Base-by-base conservation (phyloP, 1,140 invertebrate species). In the Atta colombica region DNA sequence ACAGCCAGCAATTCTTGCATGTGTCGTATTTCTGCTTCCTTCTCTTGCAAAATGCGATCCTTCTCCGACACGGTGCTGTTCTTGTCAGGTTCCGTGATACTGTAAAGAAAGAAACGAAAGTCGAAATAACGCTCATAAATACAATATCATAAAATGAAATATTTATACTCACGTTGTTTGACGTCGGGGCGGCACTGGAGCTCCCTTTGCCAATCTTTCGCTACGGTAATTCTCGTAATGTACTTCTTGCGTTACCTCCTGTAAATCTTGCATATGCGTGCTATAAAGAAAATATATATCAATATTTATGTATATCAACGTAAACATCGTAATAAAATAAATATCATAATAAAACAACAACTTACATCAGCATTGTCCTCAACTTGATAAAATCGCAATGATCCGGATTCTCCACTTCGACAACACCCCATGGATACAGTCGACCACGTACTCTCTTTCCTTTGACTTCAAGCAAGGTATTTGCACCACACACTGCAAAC, bases 381-480 rank as follows among this genome's bases (percentile, higher is more conserved):
- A 99, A 96, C 94, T 99, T 99, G 88, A 99, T 98, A 94, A 99
- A 99, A 96, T 99, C 99, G 96, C 99, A 99, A 95, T 99, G 99
- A 77, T 99, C 98, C 1, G 99, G 97, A 96, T 99, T 99, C 95
- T 99, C 99, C n/a, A 99, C 99, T 96, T 99, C 99, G 0, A 99
- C 99, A 35, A 99, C 98, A 60, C 99, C 99, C 99, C 99, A 99
- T 0, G 99, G 99, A 96, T 99, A 99, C 28, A 99, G 96, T 53
- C 99, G 97, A 16, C 99, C 99, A 75, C 99, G 96, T 71, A 99
- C 98, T 95, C 98, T 98, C 66, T 97, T 96, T 31, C 98, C 98
- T 93, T 98, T 97, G 14, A 98, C 98, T 96, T 99, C 99, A 81
- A 99, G 96, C 31, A 99, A 95, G 14, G 97, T 98, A 77, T 99